phyloP scores from a whole-genome alignment of 2,113 vertebrate genomes.

The Scomber scombrus region DNA sequence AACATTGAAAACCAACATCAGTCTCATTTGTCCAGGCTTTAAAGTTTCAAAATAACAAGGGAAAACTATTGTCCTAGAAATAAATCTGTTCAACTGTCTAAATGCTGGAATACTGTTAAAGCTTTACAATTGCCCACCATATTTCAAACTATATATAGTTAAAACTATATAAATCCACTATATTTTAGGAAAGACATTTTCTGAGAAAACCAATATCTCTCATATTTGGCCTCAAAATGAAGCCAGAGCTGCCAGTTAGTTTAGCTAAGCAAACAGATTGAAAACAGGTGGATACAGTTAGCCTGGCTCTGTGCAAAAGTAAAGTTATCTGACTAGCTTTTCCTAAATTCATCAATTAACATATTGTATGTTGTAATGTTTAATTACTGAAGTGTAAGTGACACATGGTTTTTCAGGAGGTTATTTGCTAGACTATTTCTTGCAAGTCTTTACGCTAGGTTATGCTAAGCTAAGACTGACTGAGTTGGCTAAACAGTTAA shows the following conservation, averaged over 20 bases:
- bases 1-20: neutral
- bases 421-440: constrained; percentile 2
- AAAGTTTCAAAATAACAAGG: neutral
- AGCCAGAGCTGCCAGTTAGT: neutral
- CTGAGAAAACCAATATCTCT: no score
- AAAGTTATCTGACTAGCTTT: neutral
- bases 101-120: neutral
- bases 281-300: neutral
- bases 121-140: no score
- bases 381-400: neutral
- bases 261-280: neutral
- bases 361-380: neutral
- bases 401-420: neutral
- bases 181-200: no score
- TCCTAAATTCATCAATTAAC: neutral
- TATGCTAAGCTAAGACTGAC: neutral
- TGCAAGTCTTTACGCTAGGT: neutral
- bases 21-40: neutral
- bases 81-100: constrained; percentile 10
- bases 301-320: no score
- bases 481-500: neutral
- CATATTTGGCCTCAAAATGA: no score
- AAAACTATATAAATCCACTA: no score
- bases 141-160: no score
- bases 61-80: neutral